A percentile compares a stretch with the other conserved stretches of the same genome.
These are phyloP conservation scores for Entelurus aequoreus DNA, from an alignment of 2,113 vertebrate genomes.

Conservation along the genomic window DNA sequence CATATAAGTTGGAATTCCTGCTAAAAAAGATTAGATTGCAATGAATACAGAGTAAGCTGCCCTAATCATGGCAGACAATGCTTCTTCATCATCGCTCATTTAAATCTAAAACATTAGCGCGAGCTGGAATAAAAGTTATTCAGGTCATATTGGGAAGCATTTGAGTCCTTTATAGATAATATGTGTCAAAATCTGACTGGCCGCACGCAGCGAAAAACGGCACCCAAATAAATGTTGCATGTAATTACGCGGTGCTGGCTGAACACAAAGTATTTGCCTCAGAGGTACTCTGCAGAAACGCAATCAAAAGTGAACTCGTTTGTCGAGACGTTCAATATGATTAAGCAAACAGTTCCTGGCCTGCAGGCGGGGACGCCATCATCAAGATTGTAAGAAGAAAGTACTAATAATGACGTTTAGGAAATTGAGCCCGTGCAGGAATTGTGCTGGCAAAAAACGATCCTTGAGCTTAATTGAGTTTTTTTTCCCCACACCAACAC, in stretches of 20 bases:
- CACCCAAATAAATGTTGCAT: constrained; percentile 26
- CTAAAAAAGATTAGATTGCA: constrained; percentile 34
- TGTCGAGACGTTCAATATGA: constrained; percentile 52
- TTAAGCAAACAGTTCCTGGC: constrained; percentile 50
- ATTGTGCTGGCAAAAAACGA: neutral
- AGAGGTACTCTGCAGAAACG: constrained; percentile 52
- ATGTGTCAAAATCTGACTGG: too few species aligned
- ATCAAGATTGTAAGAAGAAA: constrained; percentile 41
- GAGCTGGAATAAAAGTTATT: too few species aligned
- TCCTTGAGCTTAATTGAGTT: too few species aligned
- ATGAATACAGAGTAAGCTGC: constrained; percentile 44
- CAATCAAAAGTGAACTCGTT: constrained; percentile 70
- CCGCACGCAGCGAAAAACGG: too few species aligned
- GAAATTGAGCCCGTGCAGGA: neutral
- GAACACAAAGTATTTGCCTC: constrained; percentile 60
- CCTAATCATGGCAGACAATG: constrained; percentile 4
- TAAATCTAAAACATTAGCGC: neutral
- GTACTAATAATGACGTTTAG: neutral
- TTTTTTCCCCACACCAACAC: too few species aligned
- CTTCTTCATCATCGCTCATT: neutral
- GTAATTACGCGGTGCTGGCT: constrained; percentile 49
- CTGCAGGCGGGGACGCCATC: constrained; percentile 32
- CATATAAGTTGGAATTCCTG: neutral
- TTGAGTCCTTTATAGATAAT: too few species aligned
- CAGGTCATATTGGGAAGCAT: too few species aligned